phyloP scores from a whole-genome alignment of 2,113 vertebrate genomes.

The Bos javanicus region DNA sequence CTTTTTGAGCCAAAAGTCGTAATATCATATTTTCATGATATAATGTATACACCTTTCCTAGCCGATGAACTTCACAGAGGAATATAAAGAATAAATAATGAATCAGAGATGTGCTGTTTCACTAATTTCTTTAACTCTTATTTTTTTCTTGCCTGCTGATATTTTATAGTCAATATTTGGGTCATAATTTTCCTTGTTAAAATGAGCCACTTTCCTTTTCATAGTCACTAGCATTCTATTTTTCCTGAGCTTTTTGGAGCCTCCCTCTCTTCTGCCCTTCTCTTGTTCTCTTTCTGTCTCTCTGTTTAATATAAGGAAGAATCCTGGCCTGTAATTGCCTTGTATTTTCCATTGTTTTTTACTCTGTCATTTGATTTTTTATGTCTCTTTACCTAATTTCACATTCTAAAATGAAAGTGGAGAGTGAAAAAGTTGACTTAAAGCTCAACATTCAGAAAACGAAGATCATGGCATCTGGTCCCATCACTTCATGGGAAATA shows the following conservation, averaged over 20 bases:
- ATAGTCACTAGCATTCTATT: neutral
- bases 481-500: too few relatives aligned
- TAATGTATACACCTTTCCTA: neutral
- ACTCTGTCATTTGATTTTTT: neutral
- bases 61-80: neutral
- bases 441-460: too few relatives aligned
- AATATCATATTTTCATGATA: neutral
- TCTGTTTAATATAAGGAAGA: neutral
- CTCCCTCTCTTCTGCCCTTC: fast-evolving
- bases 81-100: neutral
- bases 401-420: neutral
- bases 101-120: neutral
- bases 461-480: too few relatives aligned
- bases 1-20: neutral
- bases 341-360: neutral
- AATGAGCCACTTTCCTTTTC: neutral
- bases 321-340: neutral
- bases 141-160: neutral
- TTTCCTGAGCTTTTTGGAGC: neutral
- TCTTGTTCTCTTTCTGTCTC: neutral
- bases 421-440: too few relatives aligned
- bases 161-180: neutral
- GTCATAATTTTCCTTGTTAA: neutral
- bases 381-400: neutral
- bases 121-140: neutral